phyloP scores from a whole-genome alignment of 1,140 invertebrate species.

The Drosophila tsacasi region DNA sequence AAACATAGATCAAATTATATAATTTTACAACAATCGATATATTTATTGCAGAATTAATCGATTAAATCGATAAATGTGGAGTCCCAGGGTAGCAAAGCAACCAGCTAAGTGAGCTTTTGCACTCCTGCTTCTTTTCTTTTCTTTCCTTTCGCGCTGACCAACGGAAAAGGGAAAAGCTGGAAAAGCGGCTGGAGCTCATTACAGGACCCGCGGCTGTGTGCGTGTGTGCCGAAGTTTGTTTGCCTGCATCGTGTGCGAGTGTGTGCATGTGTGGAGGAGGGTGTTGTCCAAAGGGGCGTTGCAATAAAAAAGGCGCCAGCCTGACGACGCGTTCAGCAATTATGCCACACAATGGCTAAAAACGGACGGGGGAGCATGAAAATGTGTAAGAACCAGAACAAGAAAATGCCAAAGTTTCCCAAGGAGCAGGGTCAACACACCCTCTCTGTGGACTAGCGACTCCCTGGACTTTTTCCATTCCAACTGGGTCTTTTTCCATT shows the following conservation, averaged over 20 bases:
- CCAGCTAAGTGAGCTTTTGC: background rate
- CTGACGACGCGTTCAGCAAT: constrained; percentile 72
- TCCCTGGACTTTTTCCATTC: constrained; percentile 20
- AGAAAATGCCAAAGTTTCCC: constrained; percentile 48
- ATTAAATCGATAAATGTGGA: background rate
- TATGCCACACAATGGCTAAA: constrained; percentile 64
- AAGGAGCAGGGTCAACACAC: constrained; percentile 53
- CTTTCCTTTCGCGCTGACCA: constrained; percentile 22
- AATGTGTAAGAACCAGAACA: constrained; percentile 31
- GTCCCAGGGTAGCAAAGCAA: constrained; percentile 3
- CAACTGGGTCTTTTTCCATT: constrained; percentile 4
- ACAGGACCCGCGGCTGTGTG: constrained; percentile 55
- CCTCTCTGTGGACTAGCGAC: constrained; percentile 60
- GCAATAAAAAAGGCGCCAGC: constrained; percentile 77
- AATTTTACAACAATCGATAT: background rate
- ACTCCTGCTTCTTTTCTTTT: background rate
- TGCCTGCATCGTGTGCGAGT: constrained; percentile 35
- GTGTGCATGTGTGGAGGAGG: background rate
- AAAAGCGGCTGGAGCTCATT: constrained; percentile 51
- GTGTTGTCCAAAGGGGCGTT: constrained; percentile 49
- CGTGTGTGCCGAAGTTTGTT: constrained; percentile 61
- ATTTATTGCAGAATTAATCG: background rate
- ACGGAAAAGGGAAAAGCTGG: constrained; percentile 23
- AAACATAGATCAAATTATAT: background rate
- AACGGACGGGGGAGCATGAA: constrained; percentile 34